Conservation (phyloP, 2,888 invertebrate genomes). For the Epinotia nisella region DNA sequence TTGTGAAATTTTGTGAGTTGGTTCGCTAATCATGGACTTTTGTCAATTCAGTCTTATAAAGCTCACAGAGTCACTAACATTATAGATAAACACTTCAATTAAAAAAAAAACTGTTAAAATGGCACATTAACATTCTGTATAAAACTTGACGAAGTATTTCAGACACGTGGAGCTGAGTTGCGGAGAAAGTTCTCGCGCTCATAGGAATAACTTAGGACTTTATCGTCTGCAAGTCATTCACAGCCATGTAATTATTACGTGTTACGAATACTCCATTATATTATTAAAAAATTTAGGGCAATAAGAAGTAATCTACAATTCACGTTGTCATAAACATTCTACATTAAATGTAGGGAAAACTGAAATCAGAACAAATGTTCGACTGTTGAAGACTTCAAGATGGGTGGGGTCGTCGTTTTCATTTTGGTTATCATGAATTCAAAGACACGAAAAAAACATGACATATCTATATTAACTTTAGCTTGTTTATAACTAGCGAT, state of each 20-base stretch:
- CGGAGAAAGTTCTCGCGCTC: slow-evolving; percentile 14
- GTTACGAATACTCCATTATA: slow-evolving; percentile 14
- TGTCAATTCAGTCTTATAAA: too few relatives aligned
- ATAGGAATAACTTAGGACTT: slow-evolving; percentile 34
- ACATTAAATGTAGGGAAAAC: background rate
- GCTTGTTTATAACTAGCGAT: too few relatives aligned
- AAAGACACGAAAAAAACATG: too few relatives aligned
- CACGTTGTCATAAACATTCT: background rate
- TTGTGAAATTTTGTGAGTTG: too few relatives aligned
- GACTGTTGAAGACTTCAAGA: background rate
- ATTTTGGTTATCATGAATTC: too few relatives aligned
- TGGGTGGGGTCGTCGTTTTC: background rate
- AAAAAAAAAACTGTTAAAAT: slow-evolving; percentile 5
- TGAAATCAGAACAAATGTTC: background rate
- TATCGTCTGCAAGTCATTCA: slow-evolving; percentile 24
- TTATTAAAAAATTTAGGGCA: background rate
- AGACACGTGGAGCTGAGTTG: slow-evolving; percentile 29
- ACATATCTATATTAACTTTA: too few relatives aligned
- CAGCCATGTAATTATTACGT: slow-evolving; percentile 34
- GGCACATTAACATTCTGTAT: slow-evolving; percentile 9
- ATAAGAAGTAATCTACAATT: background rate
- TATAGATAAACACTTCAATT: background rate
- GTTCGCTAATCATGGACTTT: too few relatives aligned
- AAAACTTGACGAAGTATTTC: slow-evolving; percentile 19
- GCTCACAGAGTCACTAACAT: too few relatives aligned